Conservation (phyloP, 2,113 vertebrate genomes). For the Sarotherodon lohbergeri region DNA sequence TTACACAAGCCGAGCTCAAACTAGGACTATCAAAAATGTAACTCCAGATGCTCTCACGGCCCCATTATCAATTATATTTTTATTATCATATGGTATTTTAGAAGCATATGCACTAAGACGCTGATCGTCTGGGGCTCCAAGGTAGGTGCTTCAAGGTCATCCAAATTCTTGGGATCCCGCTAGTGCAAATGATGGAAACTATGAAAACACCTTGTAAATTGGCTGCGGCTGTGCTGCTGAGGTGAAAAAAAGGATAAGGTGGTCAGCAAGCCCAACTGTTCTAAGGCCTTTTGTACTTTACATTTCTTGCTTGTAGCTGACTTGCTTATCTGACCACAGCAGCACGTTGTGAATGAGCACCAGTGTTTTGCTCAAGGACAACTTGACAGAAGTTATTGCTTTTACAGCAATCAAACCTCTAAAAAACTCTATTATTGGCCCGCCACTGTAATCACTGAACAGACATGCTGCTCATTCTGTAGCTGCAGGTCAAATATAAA, state of each 20-base stretch:
- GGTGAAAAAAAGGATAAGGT: background rate
- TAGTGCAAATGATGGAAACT: background rate
- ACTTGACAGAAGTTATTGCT: background rate
- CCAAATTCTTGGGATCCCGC: background rate
- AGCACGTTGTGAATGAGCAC: background rate
- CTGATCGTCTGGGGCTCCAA: background rate
- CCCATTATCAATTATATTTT: background rate
- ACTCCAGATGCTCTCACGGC: background rate
- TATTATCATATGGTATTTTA: background rate
- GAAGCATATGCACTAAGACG: background rate
- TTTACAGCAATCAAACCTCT: background rate
- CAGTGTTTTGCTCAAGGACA: slow-evolving; percentile 6
- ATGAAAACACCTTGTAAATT: background rate
- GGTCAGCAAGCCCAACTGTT: background rate
- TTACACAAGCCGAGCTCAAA: background rate
- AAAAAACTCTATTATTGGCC: background rate
- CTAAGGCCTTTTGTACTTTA: background rate
- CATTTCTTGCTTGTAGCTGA: background rate
- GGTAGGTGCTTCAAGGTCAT: background rate
- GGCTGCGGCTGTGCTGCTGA: background rate
- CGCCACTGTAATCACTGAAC: background rate
- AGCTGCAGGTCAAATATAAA: slow-evolving; percentile 9
- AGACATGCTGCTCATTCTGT: background rate
- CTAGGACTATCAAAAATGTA: background rate
- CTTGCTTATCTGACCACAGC: background rate